Conservation (phyloP, 2,797 vertebrate genomes). For the Simalia tracyae region DNA sequence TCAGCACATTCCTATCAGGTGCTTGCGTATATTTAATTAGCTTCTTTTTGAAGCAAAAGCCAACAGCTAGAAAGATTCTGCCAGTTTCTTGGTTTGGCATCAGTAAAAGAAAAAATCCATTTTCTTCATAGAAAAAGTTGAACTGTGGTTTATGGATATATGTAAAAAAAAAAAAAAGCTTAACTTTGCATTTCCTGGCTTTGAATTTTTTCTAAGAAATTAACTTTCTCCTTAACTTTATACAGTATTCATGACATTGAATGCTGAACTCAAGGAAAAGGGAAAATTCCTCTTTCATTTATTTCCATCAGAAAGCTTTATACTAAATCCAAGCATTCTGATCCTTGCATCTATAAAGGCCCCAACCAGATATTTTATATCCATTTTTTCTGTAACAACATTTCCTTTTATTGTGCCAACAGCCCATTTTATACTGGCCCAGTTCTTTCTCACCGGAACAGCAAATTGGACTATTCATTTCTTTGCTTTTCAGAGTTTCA, state of each 20-base stretch:
- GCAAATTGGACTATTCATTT: conserved; percentile 52
- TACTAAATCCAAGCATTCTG: conserved; percentile 26
- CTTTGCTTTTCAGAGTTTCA: conserved; percentile 49
- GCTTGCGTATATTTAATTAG: not conserved
- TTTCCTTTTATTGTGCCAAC: conserved; percentile 41
- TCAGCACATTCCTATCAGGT: not conserved
- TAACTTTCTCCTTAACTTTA: conserved; percentile 12
- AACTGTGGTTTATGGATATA: no score
- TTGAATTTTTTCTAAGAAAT: not conserved
- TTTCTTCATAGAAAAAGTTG: not conserved
- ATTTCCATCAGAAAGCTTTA: conserved; percentile 4
- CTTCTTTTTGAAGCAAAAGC: not conserved
- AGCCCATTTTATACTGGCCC: conserved; percentile 37
- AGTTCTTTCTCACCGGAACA: conserved; percentile 45
- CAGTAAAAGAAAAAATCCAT: not conserved
- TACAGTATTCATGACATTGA: conserved; percentile 21
- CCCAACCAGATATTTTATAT: conserved; percentile 33
- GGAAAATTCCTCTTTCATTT: not conserved
- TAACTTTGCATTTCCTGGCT: not conserved
- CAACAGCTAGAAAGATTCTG: not conserved
- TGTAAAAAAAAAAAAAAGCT: not conserved
- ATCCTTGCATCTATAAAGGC: conserved; percentile 16
- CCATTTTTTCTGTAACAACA: conserved; percentile 42
- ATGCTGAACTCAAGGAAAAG: conserved; percentile 34
- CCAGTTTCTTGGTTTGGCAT: not conserved